These are phyloP conservation scores for Trilocha varians DNA, from an alignment of 2,888 invertebrate species.

Conservation along the genomic window DNA sequence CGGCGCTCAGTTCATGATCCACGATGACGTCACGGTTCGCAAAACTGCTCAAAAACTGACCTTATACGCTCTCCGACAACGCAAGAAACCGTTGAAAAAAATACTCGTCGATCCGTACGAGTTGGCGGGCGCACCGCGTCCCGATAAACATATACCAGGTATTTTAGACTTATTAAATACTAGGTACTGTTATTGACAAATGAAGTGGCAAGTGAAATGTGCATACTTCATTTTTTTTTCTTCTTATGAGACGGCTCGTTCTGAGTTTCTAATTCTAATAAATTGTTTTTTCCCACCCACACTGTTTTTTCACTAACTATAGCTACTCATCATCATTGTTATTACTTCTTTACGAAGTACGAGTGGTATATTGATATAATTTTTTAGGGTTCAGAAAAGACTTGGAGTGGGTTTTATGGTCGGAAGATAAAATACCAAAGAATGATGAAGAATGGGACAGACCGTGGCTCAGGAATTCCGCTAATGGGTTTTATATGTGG, in stretches of 20 bases:
- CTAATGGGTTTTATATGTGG: conserved; percentile 75
- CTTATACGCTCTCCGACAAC: conserved; percentile 79
- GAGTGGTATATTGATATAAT: no score
- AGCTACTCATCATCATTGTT: no score
- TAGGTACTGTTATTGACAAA: no score
- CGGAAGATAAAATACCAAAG: conserved; percentile 74
- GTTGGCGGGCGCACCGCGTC: conserved; percentile 42
- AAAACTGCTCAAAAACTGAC: conserved; percentile 78
- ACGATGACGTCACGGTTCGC: conserved; percentile 86
- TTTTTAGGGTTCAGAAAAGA: conserved; percentile 75
- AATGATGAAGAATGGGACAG: conserved; percentile 83
- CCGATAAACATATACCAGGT: conserved; percentile 48
- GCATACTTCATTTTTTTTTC: no score
- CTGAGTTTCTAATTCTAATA: no score
- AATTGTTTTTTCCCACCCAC: no score
- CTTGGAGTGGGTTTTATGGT: conserved; percentile 82
- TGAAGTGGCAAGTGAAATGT: no score
- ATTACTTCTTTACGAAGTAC: no score
- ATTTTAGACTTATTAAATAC: neutral
- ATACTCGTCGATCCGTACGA: conserved; percentile 72
- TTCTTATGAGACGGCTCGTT: no score
- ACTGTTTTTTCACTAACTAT: no score
- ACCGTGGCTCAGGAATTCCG: conserved; percentile 79
- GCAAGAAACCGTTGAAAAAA: conserved; percentile 78
- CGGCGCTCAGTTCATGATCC: conserved; percentile 77